These are phyloP conservation scores for Allobates femoralis DNA, from an alignment of 2,797 vertebrate species.

Conservation along the genomic window DNA sequence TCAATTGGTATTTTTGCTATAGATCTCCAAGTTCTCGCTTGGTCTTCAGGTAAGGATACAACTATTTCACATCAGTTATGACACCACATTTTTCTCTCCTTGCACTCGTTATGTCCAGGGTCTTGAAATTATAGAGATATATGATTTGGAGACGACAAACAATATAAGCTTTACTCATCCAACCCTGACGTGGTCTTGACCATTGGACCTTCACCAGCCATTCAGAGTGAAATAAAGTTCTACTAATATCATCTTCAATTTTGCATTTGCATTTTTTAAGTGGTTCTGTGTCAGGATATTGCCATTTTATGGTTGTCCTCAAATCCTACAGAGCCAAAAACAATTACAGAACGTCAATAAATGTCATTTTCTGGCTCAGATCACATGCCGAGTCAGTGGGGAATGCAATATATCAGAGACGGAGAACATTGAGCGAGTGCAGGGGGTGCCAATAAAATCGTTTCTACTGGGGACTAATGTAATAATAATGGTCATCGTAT, in stretches of 20 bases:
- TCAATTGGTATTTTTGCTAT: neutral
- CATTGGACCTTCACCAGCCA: neutral
- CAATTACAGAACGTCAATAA: slow-evolving; percentile 51
- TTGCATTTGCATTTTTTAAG: slow-evolving; percentile 33
- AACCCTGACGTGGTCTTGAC: neutral
- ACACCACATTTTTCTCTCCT: neutral
- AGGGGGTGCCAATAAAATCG: slow-evolving; percentile 1
- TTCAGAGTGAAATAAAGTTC: neutral
- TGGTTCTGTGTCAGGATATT: slow-evolving; percentile 3
- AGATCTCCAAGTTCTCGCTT: neutral
- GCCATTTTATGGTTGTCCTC: slow-evolving; percentile 40
- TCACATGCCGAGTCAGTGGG: slow-evolving; percentile 28
- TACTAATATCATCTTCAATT: neutral
- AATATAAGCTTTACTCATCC: slow-evolving; percentile 9
- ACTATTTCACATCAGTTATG: neutral
- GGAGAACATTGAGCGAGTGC: slow-evolving; percentile 1
- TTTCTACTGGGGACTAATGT: slow-evolving; percentile 22
- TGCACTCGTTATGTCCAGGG: neutral
- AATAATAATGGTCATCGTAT: slow-evolving; percentile 25
- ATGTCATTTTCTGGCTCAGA: slow-evolving; percentile 42
- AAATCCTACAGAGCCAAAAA: slow-evolving; percentile 31
- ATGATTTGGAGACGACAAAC: neutral
- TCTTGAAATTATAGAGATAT: neutral
- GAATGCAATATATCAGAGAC: slow-evolving; percentile 30
- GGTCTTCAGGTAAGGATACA: neutral